Evolutionary conservation across 2,888 invertebrate genomes (phyloP).

Genomic region (Helicoverpa assulta): DNA sequence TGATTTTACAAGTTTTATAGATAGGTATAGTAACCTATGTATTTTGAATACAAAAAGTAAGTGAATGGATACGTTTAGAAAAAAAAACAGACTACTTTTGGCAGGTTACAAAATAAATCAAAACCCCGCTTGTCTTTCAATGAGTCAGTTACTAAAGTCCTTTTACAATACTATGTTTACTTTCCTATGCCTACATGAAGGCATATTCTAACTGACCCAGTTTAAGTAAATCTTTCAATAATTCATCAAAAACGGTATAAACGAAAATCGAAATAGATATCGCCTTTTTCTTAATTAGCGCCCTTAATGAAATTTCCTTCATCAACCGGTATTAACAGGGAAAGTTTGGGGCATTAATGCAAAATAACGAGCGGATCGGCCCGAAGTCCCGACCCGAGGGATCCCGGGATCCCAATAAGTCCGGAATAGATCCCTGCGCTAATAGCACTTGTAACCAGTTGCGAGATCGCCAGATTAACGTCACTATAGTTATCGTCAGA

Average conservation of each 20-base stretch:
- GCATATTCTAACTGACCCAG: no score
- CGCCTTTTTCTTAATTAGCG: constrained; percentile 77
- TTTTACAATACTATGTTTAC: neutral
- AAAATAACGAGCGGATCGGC: constrained; percentile 85
- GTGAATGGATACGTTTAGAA: no score
- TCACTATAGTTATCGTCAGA: constrained; percentile 52
- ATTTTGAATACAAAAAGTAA: no score
- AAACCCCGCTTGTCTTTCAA: no score
- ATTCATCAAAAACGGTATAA: constrained; percentile 43
- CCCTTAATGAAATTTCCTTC: constrained; percentile 77
- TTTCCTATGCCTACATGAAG: no score
- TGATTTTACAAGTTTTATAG: no score
- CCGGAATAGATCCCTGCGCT: constrained; percentile 70
- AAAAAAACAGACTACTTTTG: no score
- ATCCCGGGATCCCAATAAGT: constrained; percentile 68
- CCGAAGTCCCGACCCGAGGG: constrained; percentile 72
- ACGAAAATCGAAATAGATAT: constrained; percentile 48
- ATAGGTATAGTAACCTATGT: no score
- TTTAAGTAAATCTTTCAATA: constrained; percentile 8
- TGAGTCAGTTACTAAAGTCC: neutral
- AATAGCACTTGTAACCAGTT: constrained; percentile 83
- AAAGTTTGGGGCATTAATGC: constrained; percentile 85
- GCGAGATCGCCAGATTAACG: constrained; percentile 77
- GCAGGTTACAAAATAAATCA: no score
- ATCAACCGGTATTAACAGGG: constrained; percentile 79